Evolutionary conservation across 2,113 vertebrate species (phyloP).

Genomic region (Orthonyx spaldingii): DNA sequence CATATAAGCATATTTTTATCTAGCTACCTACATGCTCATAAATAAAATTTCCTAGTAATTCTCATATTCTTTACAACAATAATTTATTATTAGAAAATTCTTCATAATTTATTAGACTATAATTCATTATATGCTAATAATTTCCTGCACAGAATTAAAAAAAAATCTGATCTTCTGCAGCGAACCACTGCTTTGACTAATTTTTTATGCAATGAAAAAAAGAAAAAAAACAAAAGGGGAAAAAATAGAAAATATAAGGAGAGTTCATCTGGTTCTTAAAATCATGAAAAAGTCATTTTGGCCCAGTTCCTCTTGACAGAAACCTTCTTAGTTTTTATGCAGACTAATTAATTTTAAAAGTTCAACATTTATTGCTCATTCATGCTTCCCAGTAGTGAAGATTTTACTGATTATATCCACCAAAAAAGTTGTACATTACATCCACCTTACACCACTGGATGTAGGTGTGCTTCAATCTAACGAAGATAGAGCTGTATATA

Average conservation of each 20-base stretch:
- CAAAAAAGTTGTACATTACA: background rate
- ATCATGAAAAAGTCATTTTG: background rate
- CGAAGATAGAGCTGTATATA: background rate
- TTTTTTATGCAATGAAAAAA: rapidly evolving
- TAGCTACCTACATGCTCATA: background rate
- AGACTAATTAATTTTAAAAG: background rate
- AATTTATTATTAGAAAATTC: too few species aligned
- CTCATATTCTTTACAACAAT: background rate
- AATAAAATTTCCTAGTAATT: background rate
- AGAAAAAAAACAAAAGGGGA: rapidly evolving
- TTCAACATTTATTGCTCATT: background rate
- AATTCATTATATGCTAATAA: background rate
- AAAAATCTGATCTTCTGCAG: background rate
- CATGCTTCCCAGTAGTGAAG: background rate
- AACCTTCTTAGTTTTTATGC: background rate
- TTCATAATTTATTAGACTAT: background rate
- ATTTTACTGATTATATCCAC: background rate
- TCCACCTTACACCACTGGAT: background rate
- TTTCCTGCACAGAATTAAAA: background rate
- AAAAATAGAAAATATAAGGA: too few species aligned
- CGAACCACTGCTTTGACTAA: background rate
- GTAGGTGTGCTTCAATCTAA: background rate
- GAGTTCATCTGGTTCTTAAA: background rate
- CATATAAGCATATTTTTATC: background rate
- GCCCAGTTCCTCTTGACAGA: background rate